phyloP scores from a whole-genome alignment of 2,888 invertebrate species.

The Dinocampus coccinellae region DNA sequence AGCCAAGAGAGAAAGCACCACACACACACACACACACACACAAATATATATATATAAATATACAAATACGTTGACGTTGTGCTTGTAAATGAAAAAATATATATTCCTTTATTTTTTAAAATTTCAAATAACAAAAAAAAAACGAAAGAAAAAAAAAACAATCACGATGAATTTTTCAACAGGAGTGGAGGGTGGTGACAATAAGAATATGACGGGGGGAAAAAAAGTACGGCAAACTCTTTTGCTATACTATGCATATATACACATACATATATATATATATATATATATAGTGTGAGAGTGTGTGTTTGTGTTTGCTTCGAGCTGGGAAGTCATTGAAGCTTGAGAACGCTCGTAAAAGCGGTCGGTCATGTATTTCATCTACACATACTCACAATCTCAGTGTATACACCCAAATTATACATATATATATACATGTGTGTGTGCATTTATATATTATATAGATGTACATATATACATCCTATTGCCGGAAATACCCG shows the following conservation, averaged over 20 bases:
- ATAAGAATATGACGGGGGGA: not conserved
- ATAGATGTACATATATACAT: not conserved
- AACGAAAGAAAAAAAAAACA: not conserved
- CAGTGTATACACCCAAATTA: too few species aligned
- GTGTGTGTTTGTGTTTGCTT: too few species aligned
- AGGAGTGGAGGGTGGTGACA: conserved; percentile 1
- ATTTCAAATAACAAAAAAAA: too few species aligned
- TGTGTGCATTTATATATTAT: not conserved
- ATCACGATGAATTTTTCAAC: conserved; percentile 3
- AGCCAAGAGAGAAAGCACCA: not conserved
- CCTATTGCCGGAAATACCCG: too few species aligned
- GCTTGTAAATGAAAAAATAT: conserved; percentile 9
- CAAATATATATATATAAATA: not conserved
- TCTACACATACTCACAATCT: not conserved
- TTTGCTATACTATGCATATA: not conserved
- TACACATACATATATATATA: too few species aligned
- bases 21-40: too few species aligned
- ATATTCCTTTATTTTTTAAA: not conserved
- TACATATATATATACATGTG: not conserved
- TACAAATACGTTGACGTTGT: conserved; percentile 14
- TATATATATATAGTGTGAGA: too few species aligned
- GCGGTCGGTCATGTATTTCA: not conserved
- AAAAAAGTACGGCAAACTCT: not conserved
- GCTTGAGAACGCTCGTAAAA: not conserved
- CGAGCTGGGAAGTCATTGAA: not conserved